A percentile compares a stretch with the other conserved stretches of the same genome.
These are phyloP conservation scores for Poeciliopsis turneri DNA, from an alignment of 2,797 vertebrate species.

Conservation along the genomic window DNA sequence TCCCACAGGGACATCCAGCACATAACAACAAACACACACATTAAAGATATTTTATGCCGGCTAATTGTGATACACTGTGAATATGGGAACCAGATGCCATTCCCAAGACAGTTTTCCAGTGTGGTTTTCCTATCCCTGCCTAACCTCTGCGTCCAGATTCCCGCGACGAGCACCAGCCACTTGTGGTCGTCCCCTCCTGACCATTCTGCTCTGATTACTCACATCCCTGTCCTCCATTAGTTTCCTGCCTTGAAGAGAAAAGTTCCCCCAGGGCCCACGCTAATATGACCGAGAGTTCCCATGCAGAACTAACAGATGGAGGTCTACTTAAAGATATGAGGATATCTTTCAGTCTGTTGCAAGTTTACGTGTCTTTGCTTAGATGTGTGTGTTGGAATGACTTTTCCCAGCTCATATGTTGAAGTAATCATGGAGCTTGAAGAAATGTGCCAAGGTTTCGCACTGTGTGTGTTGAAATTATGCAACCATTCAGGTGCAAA, in stretches of 20 bases:
- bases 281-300: conserved; percentile 68
- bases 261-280: conserved; percentile 43
- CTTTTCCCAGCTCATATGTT: conserved; percentile 5
- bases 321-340: conserved; percentile 53
- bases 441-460: conserved; percentile 1
- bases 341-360: conserved; percentile 38
- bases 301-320: conserved; percentile 70
- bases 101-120: conserved; percentile 80
- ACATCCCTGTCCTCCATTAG: conserved; percentile 78
- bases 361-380: conserved; percentile 35
- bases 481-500: conserved; percentile 10
- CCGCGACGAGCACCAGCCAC: conserved; percentile 76
- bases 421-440: neutral
- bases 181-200: conserved; percentile 78
- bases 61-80: conserved; percentile 82
- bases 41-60: conserved; percentile 73
- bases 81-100: conserved; percentile 83
- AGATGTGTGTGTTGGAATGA: neutral
- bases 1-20: conserved; percentile 51
- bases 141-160: conserved; percentile 77
- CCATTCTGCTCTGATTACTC: conserved; percentile 80
- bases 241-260: conserved; percentile 67
- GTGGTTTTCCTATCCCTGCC: conserved; percentile 80
- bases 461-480: neutral
- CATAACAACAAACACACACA: conserved; percentile 62